Percentiles rank a stretch among this genome's conserved stretches.
These are phyloP conservation scores for Wiebesia pumilae DNA, from an alignment of 1,140 invertebrate genomes.

Conservation along the genomic window DNA sequence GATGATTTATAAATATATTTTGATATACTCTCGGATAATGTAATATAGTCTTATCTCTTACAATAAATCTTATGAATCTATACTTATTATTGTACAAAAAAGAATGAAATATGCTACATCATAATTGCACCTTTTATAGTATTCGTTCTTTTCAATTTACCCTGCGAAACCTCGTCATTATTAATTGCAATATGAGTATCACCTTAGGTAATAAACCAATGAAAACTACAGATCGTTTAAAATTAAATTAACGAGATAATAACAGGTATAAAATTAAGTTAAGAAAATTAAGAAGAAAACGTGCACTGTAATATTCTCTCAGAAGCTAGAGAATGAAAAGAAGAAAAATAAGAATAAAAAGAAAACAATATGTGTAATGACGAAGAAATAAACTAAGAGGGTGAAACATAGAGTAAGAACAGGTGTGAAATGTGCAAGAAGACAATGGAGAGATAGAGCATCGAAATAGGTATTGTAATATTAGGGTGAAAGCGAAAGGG, in stretches of 20 bases:
- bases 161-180: not conserved
- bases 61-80: too few species aligned
- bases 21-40: too few species aligned
- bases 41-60: too few species aligned
- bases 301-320: not conserved
- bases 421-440: not conserved
- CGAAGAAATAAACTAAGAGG: not conserved
- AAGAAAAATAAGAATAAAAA: slow-evolving; percentile 7
- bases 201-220: not conserved
- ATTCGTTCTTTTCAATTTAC: too few species aligned
- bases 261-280: slow-evolving; percentile 24
- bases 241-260: slow-evolving; percentile 1
- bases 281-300: slow-evolving; percentile 28
- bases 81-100: too few species aligned
- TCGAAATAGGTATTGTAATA: not conserved
- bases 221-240: not conserved
- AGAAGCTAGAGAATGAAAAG: not conserved
- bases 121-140: too few species aligned
- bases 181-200: not conserved
- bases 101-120: too few species aligned
- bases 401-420: not conserved
- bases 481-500: not conserved
- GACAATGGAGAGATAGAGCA: slow-evolving; percentile 18
- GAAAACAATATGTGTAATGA: not conserved
- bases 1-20: too few species aligned